Evolutionary conservation across 2,888 invertebrate species (phyloP).

Genomic region (Sturmia bella): DNA sequence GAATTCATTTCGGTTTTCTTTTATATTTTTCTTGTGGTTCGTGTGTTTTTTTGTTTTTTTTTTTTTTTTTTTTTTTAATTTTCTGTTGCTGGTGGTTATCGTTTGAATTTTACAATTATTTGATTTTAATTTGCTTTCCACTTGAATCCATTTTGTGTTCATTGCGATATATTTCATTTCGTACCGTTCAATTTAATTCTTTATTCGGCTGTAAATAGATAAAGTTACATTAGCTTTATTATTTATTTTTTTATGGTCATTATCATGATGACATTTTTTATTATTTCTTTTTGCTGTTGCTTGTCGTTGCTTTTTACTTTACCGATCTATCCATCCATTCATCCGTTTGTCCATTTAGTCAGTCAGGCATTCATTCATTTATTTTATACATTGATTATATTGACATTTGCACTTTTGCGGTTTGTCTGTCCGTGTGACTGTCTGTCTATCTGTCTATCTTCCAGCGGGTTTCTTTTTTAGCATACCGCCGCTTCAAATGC

Average conservation of each 20-base stretch:
- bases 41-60: conserved; percentile 33
- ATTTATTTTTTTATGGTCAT: conserved; percentile 68
- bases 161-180: conserved; percentile 41
- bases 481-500: conserved; percentile 56
- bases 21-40: conserved; percentile 25
- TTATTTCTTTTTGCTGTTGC: not conserved
- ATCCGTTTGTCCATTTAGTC: conserved; percentile 22
- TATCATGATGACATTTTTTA: conserved; percentile 68
- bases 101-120: conserved; percentile 64
- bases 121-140: conserved; percentile 69
- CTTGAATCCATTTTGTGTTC: conserved; percentile 55
- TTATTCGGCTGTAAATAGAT: conserved; percentile 60
- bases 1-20: conserved; percentile 55
- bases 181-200: conserved; percentile 36
- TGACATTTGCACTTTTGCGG: conserved; percentile 64
- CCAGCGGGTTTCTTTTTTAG: conserved; percentile 37
- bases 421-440: conserved; percentile 33
- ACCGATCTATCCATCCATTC: conserved; percentile 32
- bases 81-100: conserved; percentile 54
- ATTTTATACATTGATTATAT: conserved; percentile 61
- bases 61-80: conserved; percentile 17
- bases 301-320: conserved; percentile 33
- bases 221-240: conserved; percentile 68
- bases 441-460: conserved; percentile 21
- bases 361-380: conserved; percentile 46